Evolutionary conservation across 1,140 invertebrate genomes (phyloP), one percentile per base, ranked within the genome.

Genomic region (Diorhabda carinulata): DNA sequence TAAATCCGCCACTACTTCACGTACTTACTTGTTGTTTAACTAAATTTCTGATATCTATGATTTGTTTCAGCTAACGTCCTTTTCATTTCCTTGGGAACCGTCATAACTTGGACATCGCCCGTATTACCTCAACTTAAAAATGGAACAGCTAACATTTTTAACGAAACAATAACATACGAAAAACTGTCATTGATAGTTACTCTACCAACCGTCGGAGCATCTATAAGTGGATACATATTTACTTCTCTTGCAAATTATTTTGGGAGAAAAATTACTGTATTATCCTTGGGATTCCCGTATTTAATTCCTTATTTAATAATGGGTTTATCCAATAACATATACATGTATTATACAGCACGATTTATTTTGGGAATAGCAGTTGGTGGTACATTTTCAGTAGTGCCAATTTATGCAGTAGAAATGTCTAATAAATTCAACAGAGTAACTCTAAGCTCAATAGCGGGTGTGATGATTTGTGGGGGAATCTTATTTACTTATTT

Each of bases 171-270:
- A 3, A 83, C 81, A 0, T 10, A 71, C 0, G 83, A 86, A 2
- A 82, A 92, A 74, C 81, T 82, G 57, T 90, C 92, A 0, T 95
- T 92, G 92, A 90, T 96, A 68, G 91, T 90, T 0, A 91, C 91
- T 0, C 80, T 95, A 7, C 82, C 95, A 66, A 87, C 91, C 1
- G 75, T 96, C 8, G 93, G 93, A 6, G 92, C 92, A 43, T 83
- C 92, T 6, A 69, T 77, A 8, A 77, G 77, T 3, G 73, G 77
- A 1, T 73, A 73, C 43, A 7, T 75, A 2, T 81, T 81, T 41
- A 82, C 81, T 3, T 71, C 75, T 58, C 43, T 80, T 0, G 68
- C 81, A 9, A 81, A 85, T 59, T 78, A 76, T 8, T 76, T 83
- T 43, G 84, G 84, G 0, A 75, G 85, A 71, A 85, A 84, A 69